These are phyloP conservation scores for Leuctra nigra DNA, from an alignment of 2,888 invertebrate genomes.

Conservation along the genomic window DNA sequence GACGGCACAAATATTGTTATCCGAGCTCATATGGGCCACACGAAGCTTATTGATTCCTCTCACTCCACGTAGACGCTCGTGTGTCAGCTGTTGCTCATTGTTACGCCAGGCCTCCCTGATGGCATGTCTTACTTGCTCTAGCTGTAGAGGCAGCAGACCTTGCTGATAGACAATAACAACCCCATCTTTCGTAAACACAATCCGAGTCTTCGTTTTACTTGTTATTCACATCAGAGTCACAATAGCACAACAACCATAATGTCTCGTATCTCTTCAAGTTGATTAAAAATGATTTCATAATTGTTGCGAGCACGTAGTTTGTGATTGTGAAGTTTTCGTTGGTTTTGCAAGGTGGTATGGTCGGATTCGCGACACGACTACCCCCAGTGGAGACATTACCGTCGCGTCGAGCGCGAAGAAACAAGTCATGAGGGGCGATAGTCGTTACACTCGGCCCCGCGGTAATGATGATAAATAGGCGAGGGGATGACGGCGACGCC, in stretches of 20 bases:
- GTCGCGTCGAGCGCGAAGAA: background rate
- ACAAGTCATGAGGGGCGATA: slow-evolving; percentile 13
- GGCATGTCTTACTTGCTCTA: too few species aligned
- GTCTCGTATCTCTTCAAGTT: background rate
- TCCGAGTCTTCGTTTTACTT: background rate
- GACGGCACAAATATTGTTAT: slow-evolving; percentile 5
- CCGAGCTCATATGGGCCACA: background rate
- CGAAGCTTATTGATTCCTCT: slow-evolving; percentile 17
- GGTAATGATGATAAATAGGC: slow-evolving; percentile 19
- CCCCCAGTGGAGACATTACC: slow-evolving; percentile 12
- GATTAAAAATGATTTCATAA: slow-evolving; percentile 12
- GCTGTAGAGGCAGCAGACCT: background rate
- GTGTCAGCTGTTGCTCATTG: slow-evolving; percentile 15
- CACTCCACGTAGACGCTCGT: background rate
- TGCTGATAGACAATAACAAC: background rate
- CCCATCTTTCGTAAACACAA: background rate
- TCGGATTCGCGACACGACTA: background rate
- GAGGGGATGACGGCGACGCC: background rate
- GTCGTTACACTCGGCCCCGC: slow-evolving; percentile 11
- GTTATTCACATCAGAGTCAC: background rate
- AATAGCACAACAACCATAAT: background rate
- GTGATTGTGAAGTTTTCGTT: slow-evolving; percentile 5
- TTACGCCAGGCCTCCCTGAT: background rate
- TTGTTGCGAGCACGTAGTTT: slow-evolving; percentile 1
- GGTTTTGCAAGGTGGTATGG: slow-evolving; percentile 6